A percentile compares a stretch with the other conserved stretches of the same genome.
Evolutionary conservation across 2,797 vertebrate species (phyloP).

Genomic region (Micropoecilia bifurca): DNA sequence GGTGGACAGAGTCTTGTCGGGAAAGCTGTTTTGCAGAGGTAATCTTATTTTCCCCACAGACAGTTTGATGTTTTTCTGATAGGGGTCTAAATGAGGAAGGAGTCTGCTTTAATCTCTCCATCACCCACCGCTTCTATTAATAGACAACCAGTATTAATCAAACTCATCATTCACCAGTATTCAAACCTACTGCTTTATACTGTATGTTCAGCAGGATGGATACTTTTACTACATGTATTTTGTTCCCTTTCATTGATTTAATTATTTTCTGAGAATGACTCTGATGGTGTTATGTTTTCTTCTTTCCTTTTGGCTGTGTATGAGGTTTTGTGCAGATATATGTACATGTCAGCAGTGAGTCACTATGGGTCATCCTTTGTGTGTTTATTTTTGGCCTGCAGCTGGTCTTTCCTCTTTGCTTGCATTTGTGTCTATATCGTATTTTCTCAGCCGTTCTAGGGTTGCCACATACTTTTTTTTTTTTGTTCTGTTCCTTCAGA

Average conservation of each 20-base stretch:
- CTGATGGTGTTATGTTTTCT: neutral
- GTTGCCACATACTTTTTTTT: slow-evolving; percentile 51
- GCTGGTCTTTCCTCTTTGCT: slow-evolving; percentile 74
- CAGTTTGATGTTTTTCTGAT: slow-evolving; percentile 52
- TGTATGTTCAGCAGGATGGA: neutral
- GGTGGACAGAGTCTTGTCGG: slow-evolving; percentile 4
- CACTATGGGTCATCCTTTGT: slow-evolving; percentile 70
- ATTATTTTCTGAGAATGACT: neutral
- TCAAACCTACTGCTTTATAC: slow-evolving; percentile 17
- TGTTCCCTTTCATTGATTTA: neutral
- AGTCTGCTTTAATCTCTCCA: slow-evolving; percentile 29
- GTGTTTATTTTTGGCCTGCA: slow-evolving; percentile 77
- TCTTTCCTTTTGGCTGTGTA: slow-evolving; percentile 1
- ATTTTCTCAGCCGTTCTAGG: slow-evolving; percentile 70
- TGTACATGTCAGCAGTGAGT: slow-evolving; percentile 68
- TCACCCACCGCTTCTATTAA: slow-evolving; percentile 54
- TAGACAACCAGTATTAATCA: slow-evolving; percentile 45
- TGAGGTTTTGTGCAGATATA: slow-evolving; percentile 43
- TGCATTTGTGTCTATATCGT: slow-evolving; percentile 32
- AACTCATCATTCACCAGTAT: slow-evolving; percentile 44
- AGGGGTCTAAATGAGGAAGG: slow-evolving; percentile 50
- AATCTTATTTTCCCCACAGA: slow-evolving; percentile 5
- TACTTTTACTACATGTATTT: neutral
- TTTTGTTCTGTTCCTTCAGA: neutral
- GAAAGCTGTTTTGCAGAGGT: slow-evolving; percentile 17